Percentiles rank a stretch among this genome's conserved stretches.
These are phyloP conservation scores for Habropoda laboriosa DNA, from an alignment of 1,140 invertebrate genomes.

Conservation along the genomic window DNA sequence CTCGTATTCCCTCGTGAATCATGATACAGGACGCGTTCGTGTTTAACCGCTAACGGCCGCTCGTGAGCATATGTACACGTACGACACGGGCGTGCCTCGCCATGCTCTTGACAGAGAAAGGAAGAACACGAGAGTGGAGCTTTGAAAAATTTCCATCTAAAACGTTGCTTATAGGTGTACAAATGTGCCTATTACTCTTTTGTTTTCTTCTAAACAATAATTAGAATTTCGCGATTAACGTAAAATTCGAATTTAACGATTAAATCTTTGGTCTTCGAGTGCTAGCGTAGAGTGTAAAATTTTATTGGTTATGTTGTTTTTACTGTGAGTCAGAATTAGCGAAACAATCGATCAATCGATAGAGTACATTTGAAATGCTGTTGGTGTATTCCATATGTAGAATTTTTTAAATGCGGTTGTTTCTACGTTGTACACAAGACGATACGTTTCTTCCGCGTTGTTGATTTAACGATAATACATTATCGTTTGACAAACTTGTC, in stretches of 20 bases:
- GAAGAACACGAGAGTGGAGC: constrained; percentile 6
- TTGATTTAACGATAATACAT: constrained; percentile 22
- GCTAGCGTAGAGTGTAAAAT: no score
- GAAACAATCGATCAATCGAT: background rate
- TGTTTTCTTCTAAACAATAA: background rate
- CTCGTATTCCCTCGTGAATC: constrained; percentile 63
- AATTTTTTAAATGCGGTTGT: background rate
- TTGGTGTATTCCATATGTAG: no score
- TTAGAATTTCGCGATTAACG: background rate
- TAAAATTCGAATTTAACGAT: background rate
- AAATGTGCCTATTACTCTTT: background rate
- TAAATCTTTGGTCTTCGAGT: background rate
- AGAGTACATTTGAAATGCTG: background rate
- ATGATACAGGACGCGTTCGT: constrained; percentile 67
- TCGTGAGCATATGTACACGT: constrained; percentile 48
- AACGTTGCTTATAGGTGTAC: background rate
- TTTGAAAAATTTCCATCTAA: constrained; percentile 4
- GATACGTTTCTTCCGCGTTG: background rate
- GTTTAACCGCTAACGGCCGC: constrained; percentile 62
- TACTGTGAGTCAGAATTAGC: no score
- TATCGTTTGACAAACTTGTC: background rate
- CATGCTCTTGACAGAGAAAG: constrained; percentile 53
- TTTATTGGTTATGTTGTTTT: no score
- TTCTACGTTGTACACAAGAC: background rate
- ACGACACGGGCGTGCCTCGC: constrained; percentile 58